A percentile compares a stretch with the other conserved stretches of the same genome.
Conservation (phyloP, 2,797 vertebrate genomes). For the Crypturellus tataupa region DNA sequence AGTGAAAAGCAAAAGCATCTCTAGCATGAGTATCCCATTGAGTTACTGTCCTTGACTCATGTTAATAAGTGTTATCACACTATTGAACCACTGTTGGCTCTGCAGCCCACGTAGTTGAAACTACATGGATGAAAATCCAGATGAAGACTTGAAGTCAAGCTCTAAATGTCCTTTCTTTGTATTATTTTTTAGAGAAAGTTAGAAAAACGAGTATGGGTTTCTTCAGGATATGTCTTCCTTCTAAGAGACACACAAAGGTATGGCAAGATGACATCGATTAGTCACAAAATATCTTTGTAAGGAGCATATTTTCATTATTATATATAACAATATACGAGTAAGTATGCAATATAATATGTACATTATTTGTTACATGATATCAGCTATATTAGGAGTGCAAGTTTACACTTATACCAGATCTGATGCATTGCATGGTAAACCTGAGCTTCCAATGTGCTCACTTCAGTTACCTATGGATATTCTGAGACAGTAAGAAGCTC, state of each 20-base stretch:
- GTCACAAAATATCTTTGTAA: background rate
- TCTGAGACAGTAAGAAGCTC: background rate
- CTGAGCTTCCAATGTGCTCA: background rate
- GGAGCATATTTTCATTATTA: background rate
- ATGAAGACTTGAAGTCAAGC: background rate
- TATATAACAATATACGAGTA: background rate
- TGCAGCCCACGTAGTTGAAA: background rate
- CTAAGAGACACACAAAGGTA: background rate
- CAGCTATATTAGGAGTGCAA: background rate
- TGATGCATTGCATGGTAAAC: accelerated
- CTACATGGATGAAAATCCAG: background rate
- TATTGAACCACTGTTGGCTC: background rate
- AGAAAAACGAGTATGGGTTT: background rate
- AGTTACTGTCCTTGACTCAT: background rate
- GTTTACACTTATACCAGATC: background rate
- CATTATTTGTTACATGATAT: background rate
- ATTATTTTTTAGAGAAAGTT: background rate
- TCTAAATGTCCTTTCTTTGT: background rate
- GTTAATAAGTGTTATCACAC: background rate
- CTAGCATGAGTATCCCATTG: background rate
- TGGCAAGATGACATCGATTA: background rate
- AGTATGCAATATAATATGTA: no score
- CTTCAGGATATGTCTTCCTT: background rate
- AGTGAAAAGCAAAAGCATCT: background rate
- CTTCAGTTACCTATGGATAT: background rate